Evolutionary conservation across 1,140 invertebrate genomes (phyloP), one percentile per base, ranked within the genome.

Genomic region (Meloidogyne floridensis): DNA sequence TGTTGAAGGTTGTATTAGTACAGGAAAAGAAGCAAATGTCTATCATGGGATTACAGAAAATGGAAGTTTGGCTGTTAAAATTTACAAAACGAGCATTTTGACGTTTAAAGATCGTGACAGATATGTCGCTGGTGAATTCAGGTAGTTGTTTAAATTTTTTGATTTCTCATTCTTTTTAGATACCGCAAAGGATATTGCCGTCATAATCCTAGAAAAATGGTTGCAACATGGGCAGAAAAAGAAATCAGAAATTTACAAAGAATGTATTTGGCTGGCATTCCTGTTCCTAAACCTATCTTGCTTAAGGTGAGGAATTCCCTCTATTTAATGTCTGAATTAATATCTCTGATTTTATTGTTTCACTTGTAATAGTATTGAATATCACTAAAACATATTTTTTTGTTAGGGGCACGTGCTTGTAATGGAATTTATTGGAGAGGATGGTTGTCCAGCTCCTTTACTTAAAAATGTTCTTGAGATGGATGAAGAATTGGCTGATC

Each of bases 21-120:
- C 95, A 1, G 95, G 95, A 11, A 99, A 99, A 91, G 97, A 99
- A 91, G 97, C 97, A 0, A 98, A 99, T 92, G 97, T 99, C 0
- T 99, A 98, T 91, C 95, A 98, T 91, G 96, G 95, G 11, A 70
- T 86, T 0, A 93, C 93, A 15, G 93, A 94, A 2, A 86, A 85
- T 72, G 87, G 91, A 81, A 93, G 93, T 92, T 3, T 90, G 89
- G 88, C 88, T 53, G 70, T 89, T 8, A 89, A 89, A 77, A 95
- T 99, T 77, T 99, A 96, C 89, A 98, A 98, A 92, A 98, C 96
- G 3, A 97, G 96, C 0, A 98, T 98, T 87, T 91, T 98, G 74
- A 93, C 95, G 0, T 99, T 99, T 88, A 98, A 97, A 92, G 96
- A 98, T 91, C 92, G 97, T 82, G 96, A 98, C 88, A 96, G 96